Base-by-base conservation (phyloP, 2,888 invertebrate species). In the Gastracanthus pulcherrimus region DNA sequence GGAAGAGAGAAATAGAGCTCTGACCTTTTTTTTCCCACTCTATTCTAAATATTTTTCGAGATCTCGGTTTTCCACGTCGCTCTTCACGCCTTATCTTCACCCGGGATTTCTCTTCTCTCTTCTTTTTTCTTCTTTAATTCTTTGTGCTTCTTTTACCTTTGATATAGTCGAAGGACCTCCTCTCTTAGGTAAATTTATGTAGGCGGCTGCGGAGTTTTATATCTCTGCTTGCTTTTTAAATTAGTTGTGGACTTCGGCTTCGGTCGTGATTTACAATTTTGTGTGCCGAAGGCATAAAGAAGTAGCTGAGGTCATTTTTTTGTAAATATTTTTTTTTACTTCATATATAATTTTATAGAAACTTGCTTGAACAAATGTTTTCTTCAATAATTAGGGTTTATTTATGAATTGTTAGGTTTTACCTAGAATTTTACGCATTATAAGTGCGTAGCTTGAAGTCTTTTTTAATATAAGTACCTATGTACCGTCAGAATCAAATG, bases 111-210 rank as follows among this genome's bases (percentile, higher is more conserved):
- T n/a, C 26, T 9, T 55, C 23, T 55, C 26, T n/a, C 23, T 23
- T 26, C 11, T 55, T 55, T 26, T 55, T 26, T 19, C 23, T 55
- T 7, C 19, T 16, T 29, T 26, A 13, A 3, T 23, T 55, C 55
- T 26, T 55, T 26, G 13, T 55, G 26, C 11, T 36, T 48, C n/a
- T 41, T 34, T 34, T 62, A 19, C 7, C 19, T 38, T 64, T 55
- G 7, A 19, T 48, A 4, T 16, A 45, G 23, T 55, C 36, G 16
- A n/a, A 16, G 70, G 31, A 16, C 55, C 7, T 9, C 26, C 70
- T 48, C 23, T 38, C 48, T 58, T 77, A 26, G 23, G 55, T 67
- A 76, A 66, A 76, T 76, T 76, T 55, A 55, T 76, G 38, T 76
- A 41, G 55, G 11, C 69, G 67, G 66, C 19, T 38, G 11, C 69